Conservation (phyloP, 2,888 invertebrate genomes). For the Meghimatium bilineatum region DNA sequence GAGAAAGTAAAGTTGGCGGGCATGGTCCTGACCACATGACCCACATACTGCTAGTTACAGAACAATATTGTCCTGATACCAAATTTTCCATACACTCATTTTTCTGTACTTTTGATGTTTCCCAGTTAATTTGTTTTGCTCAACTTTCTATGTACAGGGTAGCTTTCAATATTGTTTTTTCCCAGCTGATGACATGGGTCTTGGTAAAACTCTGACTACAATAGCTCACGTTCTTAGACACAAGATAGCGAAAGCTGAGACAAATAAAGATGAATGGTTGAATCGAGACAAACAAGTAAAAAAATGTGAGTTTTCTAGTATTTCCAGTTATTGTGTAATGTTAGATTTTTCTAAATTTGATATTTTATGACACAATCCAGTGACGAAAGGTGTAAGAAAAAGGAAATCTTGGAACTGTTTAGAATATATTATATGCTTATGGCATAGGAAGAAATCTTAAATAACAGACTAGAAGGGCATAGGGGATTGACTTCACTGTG, state of each 20-base stretch:
- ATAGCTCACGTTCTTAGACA: conserved; percentile 78
- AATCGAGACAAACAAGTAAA: conserved; percentile 65
- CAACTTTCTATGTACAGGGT: not conserved
- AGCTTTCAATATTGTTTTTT: not conserved
- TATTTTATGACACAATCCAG: too few species aligned
- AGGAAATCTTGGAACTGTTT: too few species aligned
- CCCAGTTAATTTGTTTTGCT: not conserved
- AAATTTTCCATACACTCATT: too few species aligned
- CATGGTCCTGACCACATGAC: too few species aligned
- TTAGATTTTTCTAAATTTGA: not conserved
- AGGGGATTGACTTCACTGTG: too few species aligned
- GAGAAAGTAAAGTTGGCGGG: too few species aligned
- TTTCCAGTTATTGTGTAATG: not conserved
- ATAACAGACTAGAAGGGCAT: too few species aligned
- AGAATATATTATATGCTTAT: too few species aligned
- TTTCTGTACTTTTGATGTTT: not conserved
- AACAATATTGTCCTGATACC: too few species aligned
- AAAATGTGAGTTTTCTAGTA: conserved; percentile 59
- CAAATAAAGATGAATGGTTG: conserved; percentile 60
- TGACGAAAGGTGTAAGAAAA: too few species aligned
- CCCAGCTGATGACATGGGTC: conserved; percentile 79
- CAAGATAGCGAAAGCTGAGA: conserved; percentile 55
- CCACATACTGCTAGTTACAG: too few species aligned
- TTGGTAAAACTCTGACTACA: conserved; percentile 79
- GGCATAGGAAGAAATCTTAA: too few species aligned